Evolutionary conservation across 2,797 vertebrate species (phyloP).

Genomic region (Myripristis jacobus): DNA sequence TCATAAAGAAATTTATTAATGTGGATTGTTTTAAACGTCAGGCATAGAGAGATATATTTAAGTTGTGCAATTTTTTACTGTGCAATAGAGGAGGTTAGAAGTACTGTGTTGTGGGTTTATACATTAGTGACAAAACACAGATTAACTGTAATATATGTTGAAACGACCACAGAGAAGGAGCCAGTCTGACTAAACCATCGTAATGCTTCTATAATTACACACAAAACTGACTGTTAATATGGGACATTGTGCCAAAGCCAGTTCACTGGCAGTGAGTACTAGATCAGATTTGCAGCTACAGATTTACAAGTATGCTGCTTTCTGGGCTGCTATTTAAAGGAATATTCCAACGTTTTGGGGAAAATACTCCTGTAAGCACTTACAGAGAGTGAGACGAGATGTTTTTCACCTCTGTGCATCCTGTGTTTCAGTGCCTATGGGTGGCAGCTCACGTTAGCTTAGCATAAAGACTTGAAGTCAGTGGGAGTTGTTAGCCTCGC

Average conservation of each 20-base stretch:
- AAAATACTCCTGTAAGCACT: too few species aligned
- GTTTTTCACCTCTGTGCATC: too few species aligned
- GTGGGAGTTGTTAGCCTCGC: too few species aligned
- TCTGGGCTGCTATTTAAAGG: background rate
- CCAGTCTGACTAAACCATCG: constrained; percentile 4
- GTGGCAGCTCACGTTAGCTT: too few species aligned
- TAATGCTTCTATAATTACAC: constrained; percentile 17
- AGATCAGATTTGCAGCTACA: constrained; percentile 11
- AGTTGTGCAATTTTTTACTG: constrained; percentile 40
- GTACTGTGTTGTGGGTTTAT: constrained; percentile 25
- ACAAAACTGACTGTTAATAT: constrained; percentile 11
- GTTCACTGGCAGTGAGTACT: background rate
- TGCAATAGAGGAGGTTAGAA: constrained; percentile 36
- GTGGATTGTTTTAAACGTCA: constrained; percentile 31
- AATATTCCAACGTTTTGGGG: too few species aligned
- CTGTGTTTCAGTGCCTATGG: too few species aligned
- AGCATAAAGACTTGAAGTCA: too few species aligned
- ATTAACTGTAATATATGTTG: background rate
- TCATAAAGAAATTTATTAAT: constrained; percentile 43
- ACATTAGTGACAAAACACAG: constrained; percentile 34
- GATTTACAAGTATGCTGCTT: constrained; percentile 10
- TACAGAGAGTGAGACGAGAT: too few species aligned
- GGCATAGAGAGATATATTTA: constrained; percentile 18
- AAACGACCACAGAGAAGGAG: constrained; percentile 14
- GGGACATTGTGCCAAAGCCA: constrained; percentile 4